Base-by-base conservation (phyloP, 2,888 invertebrate species). In the Dexiosoma caninum region DNA sequence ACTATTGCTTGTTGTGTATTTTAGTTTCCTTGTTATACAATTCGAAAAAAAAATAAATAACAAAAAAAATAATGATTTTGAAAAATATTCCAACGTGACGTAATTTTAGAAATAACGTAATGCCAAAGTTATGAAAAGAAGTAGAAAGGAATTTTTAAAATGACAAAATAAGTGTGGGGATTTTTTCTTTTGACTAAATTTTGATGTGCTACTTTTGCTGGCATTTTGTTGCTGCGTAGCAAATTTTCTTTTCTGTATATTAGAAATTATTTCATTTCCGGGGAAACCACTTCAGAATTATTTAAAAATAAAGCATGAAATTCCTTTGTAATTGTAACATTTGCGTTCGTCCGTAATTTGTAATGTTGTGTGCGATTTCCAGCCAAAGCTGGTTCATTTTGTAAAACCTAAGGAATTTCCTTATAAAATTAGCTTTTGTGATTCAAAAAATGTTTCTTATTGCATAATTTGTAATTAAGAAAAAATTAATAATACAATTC, bases 51-150 rank as follows among this genome's bases (percentile, higher is more conserved):
- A 72, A 21, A 62, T 37, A 46, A 67, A 72, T 66, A n/a, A 71
- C 9, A n/a, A n/a, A n/a, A n/a, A n/a, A n/a, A 44, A 62, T 72
- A 35, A 53, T 66, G 69, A 69, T 76, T 72, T 71, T 51, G 12
- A 16, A 71, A 78, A 66, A 72, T 78, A 72, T 72, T 59, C 14
- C 27, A 67, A 78, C 78, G 78, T 78, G 78, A 78, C 30, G 42
- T 66, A 62, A 78, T 78, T 78, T 67, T 16, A 35, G 51, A 72
- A 53, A 51, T 49, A 21, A 30, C 30, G 0, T 21, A n/a, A 60
- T 40, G 51, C 1, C 0, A 30, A 5, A 4, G 7, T 7, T 10
- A 32, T 40, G 12, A 27, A 37, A 35, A 35, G 8, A 37, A 49
- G 37, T 55, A 21, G 19, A 32, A 0, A 19, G 6, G 27, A 27